Evolutionary conservation across 1,140 invertebrate genomes (phyloP), one percentile per base, ranked within the genome.

Genomic region (Cyclina sinensis): DNA sequence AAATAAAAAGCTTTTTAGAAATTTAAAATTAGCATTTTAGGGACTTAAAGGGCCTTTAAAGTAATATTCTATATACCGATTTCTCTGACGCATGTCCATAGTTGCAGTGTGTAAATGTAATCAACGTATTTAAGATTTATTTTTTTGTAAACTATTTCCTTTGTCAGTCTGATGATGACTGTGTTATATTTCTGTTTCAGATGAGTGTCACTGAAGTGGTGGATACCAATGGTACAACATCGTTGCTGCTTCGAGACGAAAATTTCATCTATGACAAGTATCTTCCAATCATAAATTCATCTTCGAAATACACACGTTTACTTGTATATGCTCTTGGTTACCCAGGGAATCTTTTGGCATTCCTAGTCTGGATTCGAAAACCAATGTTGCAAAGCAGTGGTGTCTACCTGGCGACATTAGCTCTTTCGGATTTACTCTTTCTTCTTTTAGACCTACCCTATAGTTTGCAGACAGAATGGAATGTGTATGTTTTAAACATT

Each of bases 351-450:
- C 79, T 95, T 30, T 51, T 95, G 1, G 93, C 95, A 7, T 92
- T 94, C 62, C 88, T 94, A 18, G 89, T 96, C n/a, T 96, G 95
- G 95, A 89, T 95, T 0, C 91, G 94, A 79, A 93, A 91, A 24
- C 90, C 93, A 0, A 94, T 95, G 93, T 80, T 94, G 16, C 93
- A 95, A 59, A 95, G 94, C 21, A 95, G 95, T 0, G 95, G 95
- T 18, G 93, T 93, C 62, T 96, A 96, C 81, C 91, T 96, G 14
- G 94, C 94, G 7, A 94, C 95, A 0, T 80, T 96, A 27, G 94
- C 95, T 0, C 62, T 95, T 18, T 92, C 94, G 18, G 95, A 96
- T 85, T 88, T 95, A 14, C 54, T 95, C 5, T 95, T 95, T 73
- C 89, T 96, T 0, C 46, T 90, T 3, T 89, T 95, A 12, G 92